phyloP scores from a whole-genome alignment of 2,888 invertebrate species.

The Brachyptera putata region DNA sequence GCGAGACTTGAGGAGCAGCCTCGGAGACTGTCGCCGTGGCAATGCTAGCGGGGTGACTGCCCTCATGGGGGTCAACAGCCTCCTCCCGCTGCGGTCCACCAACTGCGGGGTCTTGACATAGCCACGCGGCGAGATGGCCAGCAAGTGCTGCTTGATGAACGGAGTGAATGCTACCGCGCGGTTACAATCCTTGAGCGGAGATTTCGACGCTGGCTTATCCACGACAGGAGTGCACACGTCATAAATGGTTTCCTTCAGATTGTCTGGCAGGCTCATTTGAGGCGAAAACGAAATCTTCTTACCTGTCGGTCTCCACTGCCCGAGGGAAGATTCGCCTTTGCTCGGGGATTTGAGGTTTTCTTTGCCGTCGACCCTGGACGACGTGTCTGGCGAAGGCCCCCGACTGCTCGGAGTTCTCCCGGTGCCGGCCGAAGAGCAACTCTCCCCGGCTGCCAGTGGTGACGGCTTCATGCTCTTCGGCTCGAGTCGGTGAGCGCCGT shows the following conservation, averaged over 20 bases:
- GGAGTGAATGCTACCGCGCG: conserved; percentile 46
- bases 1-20: conserved; percentile 16
- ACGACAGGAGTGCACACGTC: conserved; percentile 23
- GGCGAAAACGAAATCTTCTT: conserved; percentile 19
- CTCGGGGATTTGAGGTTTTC: background rate
- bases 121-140: conserved; percentile 53
- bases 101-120: conserved; percentile 48
- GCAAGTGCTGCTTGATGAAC: conserved; percentile 56
- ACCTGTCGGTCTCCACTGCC: conserved; percentile 6
- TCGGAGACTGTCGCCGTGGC: conserved; percentile 20
- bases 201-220: background rate
- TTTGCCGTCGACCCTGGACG: background rate
- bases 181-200: conserved; percentile 27
- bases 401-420: no score
- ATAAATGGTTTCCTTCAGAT: conserved; percentile 26
- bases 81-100: background rate
- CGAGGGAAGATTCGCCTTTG: conserved; percentile 3
- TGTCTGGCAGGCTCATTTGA: conserved; percentile 18
- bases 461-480: no score
- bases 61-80: conserved; percentile 52
- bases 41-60: conserved; percentile 36
- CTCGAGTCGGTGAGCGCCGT: no score
- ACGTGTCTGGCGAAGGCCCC: no score
- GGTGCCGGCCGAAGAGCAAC: no score
- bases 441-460: no score